Evolutionary conservation across 2,797 vertebrate species (phyloP).

Genomic region (Poeciliopsis presidionis): DNA sequence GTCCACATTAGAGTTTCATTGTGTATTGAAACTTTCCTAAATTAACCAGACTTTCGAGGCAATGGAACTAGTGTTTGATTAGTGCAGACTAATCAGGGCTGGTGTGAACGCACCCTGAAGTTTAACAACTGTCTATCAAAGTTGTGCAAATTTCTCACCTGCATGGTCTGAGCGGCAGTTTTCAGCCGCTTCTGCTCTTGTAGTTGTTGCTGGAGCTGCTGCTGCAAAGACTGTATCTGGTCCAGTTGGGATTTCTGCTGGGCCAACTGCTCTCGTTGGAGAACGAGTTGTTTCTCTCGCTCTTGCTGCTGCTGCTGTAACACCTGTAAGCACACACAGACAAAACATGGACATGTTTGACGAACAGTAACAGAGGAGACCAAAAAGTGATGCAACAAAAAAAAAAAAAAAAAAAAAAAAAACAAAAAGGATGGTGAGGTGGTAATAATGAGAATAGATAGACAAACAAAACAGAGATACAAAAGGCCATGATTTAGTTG

Average conservation of each 20-base stretch:
- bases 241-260: conserved; percentile 97
- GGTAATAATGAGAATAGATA: conserved; percentile 16
- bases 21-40: too few relatives aligned
- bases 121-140: background rate
- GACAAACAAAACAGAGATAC: conserved; percentile 26
- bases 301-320: conserved; percentile 97
- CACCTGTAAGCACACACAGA: conserved; percentile 74
- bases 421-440: conserved; percentile 18
- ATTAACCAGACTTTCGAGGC: too few relatives aligned
- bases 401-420: conserved; percentile 20
- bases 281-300: conserved; percentile 91
- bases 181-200: conserved; percentile 97
- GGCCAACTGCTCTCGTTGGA: conserved; percentile 95
- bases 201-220: conserved; percentile 97
- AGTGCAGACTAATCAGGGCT: too few relatives aligned
- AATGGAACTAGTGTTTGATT: too few relatives aligned
- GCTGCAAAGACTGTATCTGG: conserved; percentile 97
- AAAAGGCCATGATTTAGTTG: conserved; percentile 29
- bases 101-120: too few relatives aligned
- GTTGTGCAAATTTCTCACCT: conserved; percentile 40
- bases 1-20: too few relatives aligned
- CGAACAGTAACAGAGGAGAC: background rate
- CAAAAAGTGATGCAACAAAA: background rate
- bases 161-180: conserved; percentile 70
- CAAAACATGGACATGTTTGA: conserved; percentile 8